phyloP scores from a whole-genome alignment of 2,888 invertebrate genomes.

The Aspidiotus rigidus region DNA sequence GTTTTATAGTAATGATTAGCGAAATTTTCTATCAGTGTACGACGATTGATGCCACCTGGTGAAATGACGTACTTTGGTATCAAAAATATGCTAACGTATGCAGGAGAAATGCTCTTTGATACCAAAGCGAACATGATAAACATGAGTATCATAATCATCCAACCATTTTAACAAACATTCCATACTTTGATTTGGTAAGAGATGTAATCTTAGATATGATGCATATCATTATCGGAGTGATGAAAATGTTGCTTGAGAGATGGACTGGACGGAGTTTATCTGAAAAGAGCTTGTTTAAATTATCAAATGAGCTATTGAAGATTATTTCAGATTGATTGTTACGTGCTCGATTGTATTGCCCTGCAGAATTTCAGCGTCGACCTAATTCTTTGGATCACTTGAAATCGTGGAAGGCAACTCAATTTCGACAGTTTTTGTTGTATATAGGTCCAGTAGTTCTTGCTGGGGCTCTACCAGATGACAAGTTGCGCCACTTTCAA shows the following conservation, averaged over 20 bases:
- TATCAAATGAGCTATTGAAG: conserved; percentile 12
- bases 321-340: conserved; percentile 12
- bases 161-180: not conserved
- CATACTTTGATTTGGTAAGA: conserved; percentile 21
- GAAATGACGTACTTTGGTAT: too few relatives aligned
- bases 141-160: conserved; percentile 13
- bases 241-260: conserved; percentile 10
- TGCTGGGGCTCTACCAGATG: not conserved
- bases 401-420: conserved; percentile 12
- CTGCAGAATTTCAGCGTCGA: conserved; percentile 10
- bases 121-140: too few relatives aligned
- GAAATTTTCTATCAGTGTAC: too few relatives aligned
- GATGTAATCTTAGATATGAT: conserved; percentile 17
- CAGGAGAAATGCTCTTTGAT: too few relatives aligned
- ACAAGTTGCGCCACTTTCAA: not conserved
- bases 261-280: too few relatives aligned
- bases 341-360: not conserved
- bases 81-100: too few relatives aligned
- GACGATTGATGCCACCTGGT: too few relatives aligned
- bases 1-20: too few relatives aligned
- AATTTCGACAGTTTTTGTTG: conserved; percentile 13
- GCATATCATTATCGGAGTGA: conserved; percentile 16
- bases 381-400: conserved; percentile 9
- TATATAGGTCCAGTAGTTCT: conserved; percentile 10
- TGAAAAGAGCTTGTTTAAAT: not conserved